Evolutionary conservation across 64 coral and sea anemone species (phyloP).

Genomic region (Stichodactyla helianthus): DNA sequence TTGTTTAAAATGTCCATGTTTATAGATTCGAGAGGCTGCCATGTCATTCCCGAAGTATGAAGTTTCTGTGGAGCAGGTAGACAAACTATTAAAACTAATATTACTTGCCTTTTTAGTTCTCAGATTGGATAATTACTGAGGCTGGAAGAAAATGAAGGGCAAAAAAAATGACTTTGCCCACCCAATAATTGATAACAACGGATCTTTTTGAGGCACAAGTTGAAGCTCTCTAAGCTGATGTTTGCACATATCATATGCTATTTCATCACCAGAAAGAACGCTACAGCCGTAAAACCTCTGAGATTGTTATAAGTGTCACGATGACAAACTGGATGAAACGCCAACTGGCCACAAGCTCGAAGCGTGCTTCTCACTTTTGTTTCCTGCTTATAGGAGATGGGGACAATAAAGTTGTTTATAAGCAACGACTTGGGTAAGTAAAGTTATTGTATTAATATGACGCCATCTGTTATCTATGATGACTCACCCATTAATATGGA

Average conservation of each 20-base stretch:
- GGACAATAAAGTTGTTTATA: conserved; percentile 83
- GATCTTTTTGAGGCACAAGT: no score
- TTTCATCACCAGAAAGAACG: conserved; percentile 45
- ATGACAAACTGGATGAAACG: conserved; percentile 95
- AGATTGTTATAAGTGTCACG: conserved; percentile 60
- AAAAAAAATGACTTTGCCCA: no score
- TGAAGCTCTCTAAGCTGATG: no score
- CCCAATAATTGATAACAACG: no score
- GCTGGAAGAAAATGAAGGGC: no score
- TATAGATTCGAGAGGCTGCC: conserved; percentile 81
- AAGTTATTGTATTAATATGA: background rate
- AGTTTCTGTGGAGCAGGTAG: conserved; percentile 85
- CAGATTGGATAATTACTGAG: no score
- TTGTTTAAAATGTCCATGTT: background rate
- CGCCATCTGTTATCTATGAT: background rate
- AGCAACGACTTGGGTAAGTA: conserved; percentile 82
- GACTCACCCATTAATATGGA: background rate
- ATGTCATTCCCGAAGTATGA: conserved; percentile 84
- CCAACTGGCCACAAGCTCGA: conserved; percentile 44
- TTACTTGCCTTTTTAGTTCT: no score
- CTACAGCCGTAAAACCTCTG: conserved; percentile 47
- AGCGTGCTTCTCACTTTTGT: conserved; percentile 60
- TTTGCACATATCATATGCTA: no score
- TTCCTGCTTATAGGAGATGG: conserved; percentile 71
- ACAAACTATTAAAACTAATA: background rate